These are phyloP conservation scores for Melipona quadrifasciata DNA, from an alignment of 1,140 invertebrate genomes.

Conservation along the genomic window DNA sequence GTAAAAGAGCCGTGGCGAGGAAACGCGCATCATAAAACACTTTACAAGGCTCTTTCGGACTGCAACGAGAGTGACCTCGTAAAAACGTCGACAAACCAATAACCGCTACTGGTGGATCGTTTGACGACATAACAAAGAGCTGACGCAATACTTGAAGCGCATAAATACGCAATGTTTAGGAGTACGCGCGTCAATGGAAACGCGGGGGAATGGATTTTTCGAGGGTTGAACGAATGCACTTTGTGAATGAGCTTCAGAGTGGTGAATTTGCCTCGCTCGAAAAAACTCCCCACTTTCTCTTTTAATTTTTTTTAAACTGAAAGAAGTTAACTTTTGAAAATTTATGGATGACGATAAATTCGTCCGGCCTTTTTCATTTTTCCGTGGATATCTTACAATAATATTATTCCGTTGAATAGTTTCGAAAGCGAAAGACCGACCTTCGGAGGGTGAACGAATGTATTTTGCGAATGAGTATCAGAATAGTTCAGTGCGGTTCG, in stretches of 20 bases:
- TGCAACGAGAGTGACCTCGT: conserved; percentile 5
- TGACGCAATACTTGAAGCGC: conserved; percentile 16
- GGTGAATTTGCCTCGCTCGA: neutral
- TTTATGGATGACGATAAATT: rapidly evolving
- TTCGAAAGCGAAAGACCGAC: no score
- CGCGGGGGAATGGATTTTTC: no score
- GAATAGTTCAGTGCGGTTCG: no score
- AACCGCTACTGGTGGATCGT: conserved; percentile 39
- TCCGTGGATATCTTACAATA: no score
- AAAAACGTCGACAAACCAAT: conserved; percentile 50
- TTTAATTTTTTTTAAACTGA: neutral
- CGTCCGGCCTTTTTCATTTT: no score
- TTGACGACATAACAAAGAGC: conserved; percentile 39
- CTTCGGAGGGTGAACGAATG: no score
- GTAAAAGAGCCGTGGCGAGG: neutral
- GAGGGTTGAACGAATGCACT: neutral
- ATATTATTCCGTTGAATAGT: no score
- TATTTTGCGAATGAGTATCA: no score
- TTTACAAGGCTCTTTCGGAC: conserved; percentile 28
- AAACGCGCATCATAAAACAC: conserved; percentile 35
- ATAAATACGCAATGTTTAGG: conserved; percentile 28
- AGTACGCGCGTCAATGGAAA: neutral
- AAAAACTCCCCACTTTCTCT: neutral
- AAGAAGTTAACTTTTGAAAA: neutral
- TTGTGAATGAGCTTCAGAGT: neutral